Conservation (phyloP, 2,797 vertebrate genomes). For the Onychomys arenicola region DNA sequence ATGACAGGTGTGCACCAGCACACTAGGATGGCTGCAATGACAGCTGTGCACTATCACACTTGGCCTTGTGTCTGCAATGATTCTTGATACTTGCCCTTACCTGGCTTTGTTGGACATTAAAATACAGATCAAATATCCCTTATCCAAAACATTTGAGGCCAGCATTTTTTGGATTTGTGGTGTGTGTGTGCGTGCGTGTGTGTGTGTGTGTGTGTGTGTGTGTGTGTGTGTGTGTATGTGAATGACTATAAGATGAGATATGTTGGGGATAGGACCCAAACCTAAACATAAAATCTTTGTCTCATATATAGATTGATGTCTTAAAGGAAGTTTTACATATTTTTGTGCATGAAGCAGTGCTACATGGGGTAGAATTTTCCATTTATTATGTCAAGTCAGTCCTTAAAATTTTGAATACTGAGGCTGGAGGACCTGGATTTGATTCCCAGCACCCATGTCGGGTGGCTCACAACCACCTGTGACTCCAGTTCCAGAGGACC, state of each 20-base stretch:
- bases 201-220: not conserved
- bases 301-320: not conserved
- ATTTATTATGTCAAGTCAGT: not conserved
- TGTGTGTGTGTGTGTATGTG: not conserved
- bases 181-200: not conserved
- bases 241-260: not conserved
- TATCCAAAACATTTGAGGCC: not conserved
- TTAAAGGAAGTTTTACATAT: not conserved
- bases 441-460: not conserved
- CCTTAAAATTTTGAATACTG: not conserved
- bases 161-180: not conserved
- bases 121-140: not conserved
- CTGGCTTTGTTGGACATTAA: slow-evolving; percentile 10
- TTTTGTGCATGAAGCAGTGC: not conserved
- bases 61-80: not conserved
- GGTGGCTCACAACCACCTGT: not conserved
- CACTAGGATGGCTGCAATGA: not conserved
- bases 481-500: not conserved
- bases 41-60: not conserved
- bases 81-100: slow-evolving; percentile 39
- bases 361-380: not conserved
- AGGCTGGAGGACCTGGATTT: not conserved
- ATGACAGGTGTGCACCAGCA: not conserved
- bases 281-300: not conserved
- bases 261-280: not conserved